Evolutionary conservation across 2,797 vertebrate genomes (phyloP).

Genomic region (Champsocephalus esox): DNA sequence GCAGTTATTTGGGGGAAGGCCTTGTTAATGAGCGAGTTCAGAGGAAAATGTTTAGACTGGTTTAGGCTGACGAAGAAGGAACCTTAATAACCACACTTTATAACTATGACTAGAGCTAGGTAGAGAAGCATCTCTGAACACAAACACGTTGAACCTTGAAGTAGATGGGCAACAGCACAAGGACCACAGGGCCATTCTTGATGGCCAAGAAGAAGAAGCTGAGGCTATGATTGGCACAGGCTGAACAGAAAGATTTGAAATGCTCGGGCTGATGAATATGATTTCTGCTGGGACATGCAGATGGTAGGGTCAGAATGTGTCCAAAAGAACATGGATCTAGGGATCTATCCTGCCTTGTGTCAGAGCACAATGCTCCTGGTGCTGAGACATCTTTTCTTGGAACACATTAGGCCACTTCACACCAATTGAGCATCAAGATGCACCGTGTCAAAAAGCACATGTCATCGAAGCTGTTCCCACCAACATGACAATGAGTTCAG

Average conservation of each 20-base stretch:
- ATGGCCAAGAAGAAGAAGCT: background rate
- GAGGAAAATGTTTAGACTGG: conserved; percentile 15
- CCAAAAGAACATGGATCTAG: conserved; percentile 20
- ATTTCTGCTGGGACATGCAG: conserved; percentile 16
- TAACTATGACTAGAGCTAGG: background rate
- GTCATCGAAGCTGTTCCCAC: background rate
- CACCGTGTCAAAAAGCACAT: background rate
- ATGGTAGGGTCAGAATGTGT: conserved; percentile 40
- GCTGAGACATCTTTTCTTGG: background rate
- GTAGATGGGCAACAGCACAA: background rate
- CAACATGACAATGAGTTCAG: background rate
- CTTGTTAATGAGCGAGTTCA: conserved; percentile 29
- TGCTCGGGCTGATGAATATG: background rate
- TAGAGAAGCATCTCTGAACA: background rate
- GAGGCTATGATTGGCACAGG: background rate
- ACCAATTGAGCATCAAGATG: background rate
- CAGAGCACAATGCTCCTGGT: background rate
- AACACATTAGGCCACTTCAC: background rate
- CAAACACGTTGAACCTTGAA: background rate
- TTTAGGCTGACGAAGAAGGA: conserved; percentile 10
- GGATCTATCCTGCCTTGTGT: background rate
- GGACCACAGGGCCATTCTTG: background rate
- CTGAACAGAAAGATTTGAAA: background rate
- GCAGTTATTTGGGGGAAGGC: conserved; percentile 1
- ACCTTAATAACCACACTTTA: conserved; percentile 11